These are phyloP conservation scores for Hedychridium roseum DNA, from an alignment of 2,888 invertebrate species.

Conservation along the genomic window DNA sequence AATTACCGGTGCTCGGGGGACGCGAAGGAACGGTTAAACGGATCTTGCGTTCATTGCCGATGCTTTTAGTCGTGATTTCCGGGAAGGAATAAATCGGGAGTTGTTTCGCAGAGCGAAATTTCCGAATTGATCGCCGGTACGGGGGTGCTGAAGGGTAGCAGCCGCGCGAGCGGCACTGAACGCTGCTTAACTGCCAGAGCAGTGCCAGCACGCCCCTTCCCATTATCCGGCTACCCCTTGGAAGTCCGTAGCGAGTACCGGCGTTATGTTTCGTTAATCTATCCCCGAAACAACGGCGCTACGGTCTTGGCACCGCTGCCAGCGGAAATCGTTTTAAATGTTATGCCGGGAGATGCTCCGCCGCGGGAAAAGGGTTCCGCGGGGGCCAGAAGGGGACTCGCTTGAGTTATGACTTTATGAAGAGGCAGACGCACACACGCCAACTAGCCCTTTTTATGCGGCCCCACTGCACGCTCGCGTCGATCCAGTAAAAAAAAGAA, in stretches of 20 bases:
- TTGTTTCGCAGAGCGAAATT: no score
- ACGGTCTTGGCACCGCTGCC: constrained; percentile 62
- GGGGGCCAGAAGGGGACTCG: constrained; percentile 35
- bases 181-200: constrained; percentile 57
- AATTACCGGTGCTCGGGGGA: no score
- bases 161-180: constrained; percentile 48
- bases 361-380: not conserved
- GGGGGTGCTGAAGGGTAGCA: constrained; percentile 31
- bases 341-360: constrained; percentile 59
- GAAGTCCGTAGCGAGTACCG: constrained; percentile 55
- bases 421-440: constrained; percentile 49
- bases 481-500: not conserved
- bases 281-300: constrained; percentile 61
- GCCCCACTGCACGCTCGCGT: constrained; percentile 2
- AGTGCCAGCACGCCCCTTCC: constrained; percentile 58
- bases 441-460: no score
- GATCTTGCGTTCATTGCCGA: no score
- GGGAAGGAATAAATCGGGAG: no score
- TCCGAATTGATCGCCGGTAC: constrained; percentile 36
- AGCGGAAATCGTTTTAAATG: constrained; percentile 64
- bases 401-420: constrained; percentile 62
- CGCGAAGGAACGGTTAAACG: no score
- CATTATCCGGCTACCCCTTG: constrained; percentile 53
- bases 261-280: constrained; percentile 64
- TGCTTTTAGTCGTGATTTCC: no score